phyloP scores from a whole-genome alignment of 2,888 invertebrate genomes.

The Ophion obscuratus region DNA sequence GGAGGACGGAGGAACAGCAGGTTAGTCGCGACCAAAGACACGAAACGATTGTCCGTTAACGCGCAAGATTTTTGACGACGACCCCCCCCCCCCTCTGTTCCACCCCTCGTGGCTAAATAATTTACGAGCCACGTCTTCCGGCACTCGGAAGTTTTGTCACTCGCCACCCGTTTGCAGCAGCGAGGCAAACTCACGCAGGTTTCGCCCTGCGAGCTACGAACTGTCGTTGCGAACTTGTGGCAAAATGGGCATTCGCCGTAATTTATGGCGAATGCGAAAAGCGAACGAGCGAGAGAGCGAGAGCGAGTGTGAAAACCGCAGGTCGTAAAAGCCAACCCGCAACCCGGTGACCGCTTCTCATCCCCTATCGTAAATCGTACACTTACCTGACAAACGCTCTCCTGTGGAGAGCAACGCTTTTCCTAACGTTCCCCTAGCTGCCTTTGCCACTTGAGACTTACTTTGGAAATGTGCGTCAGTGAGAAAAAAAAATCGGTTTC shows the following conservation, averaged over 20 bases:
- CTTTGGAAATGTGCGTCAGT: not conserved
- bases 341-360: conserved; percentile 59
- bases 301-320: conserved; percentile 74
- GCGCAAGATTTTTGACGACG: conserved; percentile 47
- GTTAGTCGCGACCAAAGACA: conserved; percentile 55
- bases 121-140: conserved; percentile 58
- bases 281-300: conserved; percentile 57
- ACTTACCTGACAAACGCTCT: conserved; percentile 49
- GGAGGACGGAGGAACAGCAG: conserved; percentile 32
- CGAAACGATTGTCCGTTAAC: conserved; percentile 36
- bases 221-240: conserved; percentile 26
- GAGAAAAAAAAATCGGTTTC: not conserved
- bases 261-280: conserved; percentile 70
- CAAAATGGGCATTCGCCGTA: conserved; percentile 37
- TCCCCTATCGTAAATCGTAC: conserved; percentile 54
- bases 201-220: conserved; percentile 1
- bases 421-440: not conserved
- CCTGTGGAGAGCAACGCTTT: not conserved
- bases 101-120: conserved; percentile 51
- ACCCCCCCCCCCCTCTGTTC: conserved; percentile 32
- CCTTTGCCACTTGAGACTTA: not conserved
- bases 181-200: not conserved
- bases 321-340: conserved; percentile 73
- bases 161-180: not conserved
- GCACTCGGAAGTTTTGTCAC: conserved; percentile 23